Evolutionary conservation across 2,113 vertebrate species (phyloP), one percentile per base, ranked within the genome.

Genomic region (Orientallactaga bullata): DNA sequence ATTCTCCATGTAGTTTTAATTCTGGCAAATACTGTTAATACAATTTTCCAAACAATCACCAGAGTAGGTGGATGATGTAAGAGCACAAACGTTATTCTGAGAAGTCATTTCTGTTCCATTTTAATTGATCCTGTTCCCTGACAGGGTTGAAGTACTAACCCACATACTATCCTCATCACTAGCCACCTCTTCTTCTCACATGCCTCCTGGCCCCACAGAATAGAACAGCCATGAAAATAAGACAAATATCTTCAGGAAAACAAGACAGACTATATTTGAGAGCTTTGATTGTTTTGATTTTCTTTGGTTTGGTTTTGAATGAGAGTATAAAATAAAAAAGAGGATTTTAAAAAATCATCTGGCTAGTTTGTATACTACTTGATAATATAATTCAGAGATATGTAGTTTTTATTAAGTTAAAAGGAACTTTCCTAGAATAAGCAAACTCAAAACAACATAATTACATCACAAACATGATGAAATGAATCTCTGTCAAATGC

Each of bases 371-470:
- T n/a, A 55, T 84, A 87, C 1, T n/a, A 35, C 12, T 61, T 91
- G 24, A 68, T 37, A 87, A 87, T 39, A 65, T 11, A n/a, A 15
- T 65, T 73, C 39, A 85, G 21, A 80, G 24, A 83, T 42, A 15
- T 8, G 1, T 3, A 84, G 73, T 69, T 77, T 58, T 0, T 80
- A n/a, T 73, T 80, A 87, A 79, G 24, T 61, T 35, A 89, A 94
- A 95, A 79, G 30, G 1, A 23, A 11, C 24, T 95, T 90, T 90
- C 69, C 35, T 72, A 91, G 61, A 60, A 78, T 37, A 87, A 73
- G 12, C 23, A 74, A 82, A 68, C 51, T 91, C 42, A 79, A 95
- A 94, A 84, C 65, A 28, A 76, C 20, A 86, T 95, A 77, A 74
- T 69, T 63, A 39, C 1, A 85, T 65, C 23, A 63, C 76, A 74